These are phyloP conservation scores for Drosophila micromelanica DNA, from an alignment of 1,140 invertebrate genomes.

Conservation along the genomic window DNA sequence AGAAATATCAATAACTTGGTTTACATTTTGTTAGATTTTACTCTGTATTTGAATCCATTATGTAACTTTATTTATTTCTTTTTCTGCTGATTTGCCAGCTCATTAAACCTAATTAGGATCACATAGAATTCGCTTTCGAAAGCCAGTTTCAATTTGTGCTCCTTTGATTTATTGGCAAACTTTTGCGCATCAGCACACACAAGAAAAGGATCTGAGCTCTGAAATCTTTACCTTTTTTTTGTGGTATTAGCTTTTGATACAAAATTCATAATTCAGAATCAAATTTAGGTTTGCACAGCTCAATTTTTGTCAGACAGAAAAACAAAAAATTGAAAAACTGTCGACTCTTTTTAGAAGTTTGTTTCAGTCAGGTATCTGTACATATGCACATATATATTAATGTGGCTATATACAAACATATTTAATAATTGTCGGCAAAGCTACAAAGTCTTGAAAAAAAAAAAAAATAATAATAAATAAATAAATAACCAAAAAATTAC, in stretches of 20 bases:
- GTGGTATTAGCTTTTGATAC: constrained; percentile 34
- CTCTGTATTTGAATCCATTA: too few relatives aligned
- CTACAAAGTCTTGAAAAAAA: constrained; percentile 38
- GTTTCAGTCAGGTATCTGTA: constrained; percentile 5
- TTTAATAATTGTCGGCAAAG: constrained; percentile 23
- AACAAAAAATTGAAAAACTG: constrained; percentile 4
- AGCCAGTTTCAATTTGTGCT: constrained; percentile 53
- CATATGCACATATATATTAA: constrained; percentile 19
- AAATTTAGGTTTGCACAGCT: constrained; percentile 57
- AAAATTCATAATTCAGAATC: constrained; percentile 64
- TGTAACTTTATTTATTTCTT: constrained; percentile 1
- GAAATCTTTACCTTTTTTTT: constrained; percentile 7
- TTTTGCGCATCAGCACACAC: constrained; percentile 35
- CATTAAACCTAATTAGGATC: constrained; percentile 59
- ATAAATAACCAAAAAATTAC: constrained; percentile 5
- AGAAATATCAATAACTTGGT: background rate
- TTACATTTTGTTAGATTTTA: background rate
- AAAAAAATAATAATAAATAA: constrained; percentile 1
- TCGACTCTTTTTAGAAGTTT: constrained; percentile 33
- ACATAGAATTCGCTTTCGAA: constrained; percentile 25
- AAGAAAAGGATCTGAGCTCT: constrained; percentile 25
- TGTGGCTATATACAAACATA: too few relatives aligned
- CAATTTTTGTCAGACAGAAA: constrained; percentile 32
- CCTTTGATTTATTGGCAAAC: constrained; percentile 58
- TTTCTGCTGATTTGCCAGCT: constrained; percentile 17